Percentiles rank a stretch among this genome's conserved stretches.
Evolutionary conservation across 2,113 vertebrate genomes (phyloP).

Genomic region (Dromiciops gliroides): DNA sequence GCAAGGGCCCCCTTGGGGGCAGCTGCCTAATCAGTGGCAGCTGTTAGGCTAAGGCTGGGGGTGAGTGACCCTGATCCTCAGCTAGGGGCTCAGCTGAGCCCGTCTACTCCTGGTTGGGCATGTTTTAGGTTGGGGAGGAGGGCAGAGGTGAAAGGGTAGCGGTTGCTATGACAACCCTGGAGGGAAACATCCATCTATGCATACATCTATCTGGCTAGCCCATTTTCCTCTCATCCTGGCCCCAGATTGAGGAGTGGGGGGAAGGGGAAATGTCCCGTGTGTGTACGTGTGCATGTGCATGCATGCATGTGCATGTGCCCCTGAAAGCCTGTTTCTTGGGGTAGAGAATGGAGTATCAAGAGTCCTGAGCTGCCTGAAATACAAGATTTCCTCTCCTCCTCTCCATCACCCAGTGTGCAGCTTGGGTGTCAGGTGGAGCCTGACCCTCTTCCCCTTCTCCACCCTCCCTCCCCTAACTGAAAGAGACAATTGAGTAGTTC

Average conservation of each 20-base stretch:
- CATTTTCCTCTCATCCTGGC: neutral
- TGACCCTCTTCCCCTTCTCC: neutral
- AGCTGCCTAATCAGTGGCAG: slow-evolving; percentile 1
- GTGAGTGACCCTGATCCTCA: neutral
- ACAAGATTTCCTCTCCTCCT: neutral
- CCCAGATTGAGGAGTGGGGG: neutral
- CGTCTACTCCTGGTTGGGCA: neutral
- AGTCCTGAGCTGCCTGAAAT: neutral
- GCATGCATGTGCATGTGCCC: neutral
- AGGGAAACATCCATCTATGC: neutral
- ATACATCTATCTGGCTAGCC: neutral
- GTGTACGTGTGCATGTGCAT: neutral
- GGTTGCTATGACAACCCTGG: slow-evolving; percentile 4
- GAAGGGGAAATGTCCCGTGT: neutral
- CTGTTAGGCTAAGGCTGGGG: neutral
- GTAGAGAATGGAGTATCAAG: neutral
- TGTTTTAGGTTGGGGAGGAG: neutral
- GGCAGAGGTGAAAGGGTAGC: neutral
- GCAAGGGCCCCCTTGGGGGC: neutral
- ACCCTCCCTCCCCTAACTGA: neutral
- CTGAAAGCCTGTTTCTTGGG: neutral
- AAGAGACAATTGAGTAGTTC: neutral
- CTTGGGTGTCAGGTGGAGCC: neutral
- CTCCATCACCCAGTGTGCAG: neutral
- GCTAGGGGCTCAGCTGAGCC: neutral